Percentiles rank a stretch among this genome's conserved stretches.
Evolutionary conservation across 53 echinoderm and acorn worm species (phyloP).

Genomic region (Pentamera pediparva): DNA sequence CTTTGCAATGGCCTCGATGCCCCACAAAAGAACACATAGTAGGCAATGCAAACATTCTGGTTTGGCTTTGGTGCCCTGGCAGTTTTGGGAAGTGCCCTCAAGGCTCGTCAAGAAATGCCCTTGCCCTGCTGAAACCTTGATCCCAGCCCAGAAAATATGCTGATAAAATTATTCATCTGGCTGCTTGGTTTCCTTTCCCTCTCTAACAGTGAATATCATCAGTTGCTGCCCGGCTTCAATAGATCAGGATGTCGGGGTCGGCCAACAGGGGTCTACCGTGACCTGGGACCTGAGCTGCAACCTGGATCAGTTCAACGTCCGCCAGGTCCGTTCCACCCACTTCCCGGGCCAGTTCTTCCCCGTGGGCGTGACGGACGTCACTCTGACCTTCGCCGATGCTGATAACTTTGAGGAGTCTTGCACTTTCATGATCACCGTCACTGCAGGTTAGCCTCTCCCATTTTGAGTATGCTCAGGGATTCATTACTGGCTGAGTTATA

Average conservation of each 20-base stretch:
- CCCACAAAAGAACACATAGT: no score
- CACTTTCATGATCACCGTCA: conserved; percentile 3
- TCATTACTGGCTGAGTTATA: no score
- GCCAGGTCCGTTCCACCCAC: conserved; percentile 23
- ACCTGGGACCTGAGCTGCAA: conserved; percentile 15
- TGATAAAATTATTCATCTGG: no score
- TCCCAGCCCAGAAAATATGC: no score
- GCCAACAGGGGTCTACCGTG: background rate
- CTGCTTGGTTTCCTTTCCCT: no score
- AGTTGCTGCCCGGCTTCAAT: conserved; percentile 37
- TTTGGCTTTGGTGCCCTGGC: no score
- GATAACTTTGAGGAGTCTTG: background rate
- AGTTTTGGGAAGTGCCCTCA: no score
- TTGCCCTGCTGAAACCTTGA: no score
- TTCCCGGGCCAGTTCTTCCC: conserved; percentile 6
- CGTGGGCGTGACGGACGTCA: conserved; percentile 39
- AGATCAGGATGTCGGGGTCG: background rate
- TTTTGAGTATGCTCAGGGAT: no score
- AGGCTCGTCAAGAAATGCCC: background rate
- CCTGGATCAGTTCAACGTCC: background rate
- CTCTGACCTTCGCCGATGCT: conserved; percentile 33
- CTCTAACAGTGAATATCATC: background rate
- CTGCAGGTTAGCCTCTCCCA: conserved; percentile 7
- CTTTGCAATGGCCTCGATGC: no score
- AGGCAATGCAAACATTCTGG: no score